Percentiles rank a stretch among this genome's conserved stretches.
These are phyloP conservation scores for Sebastes paucispinis DNA, from an alignment of 2,797 vertebrate species.

Conservation along the genomic window DNA sequence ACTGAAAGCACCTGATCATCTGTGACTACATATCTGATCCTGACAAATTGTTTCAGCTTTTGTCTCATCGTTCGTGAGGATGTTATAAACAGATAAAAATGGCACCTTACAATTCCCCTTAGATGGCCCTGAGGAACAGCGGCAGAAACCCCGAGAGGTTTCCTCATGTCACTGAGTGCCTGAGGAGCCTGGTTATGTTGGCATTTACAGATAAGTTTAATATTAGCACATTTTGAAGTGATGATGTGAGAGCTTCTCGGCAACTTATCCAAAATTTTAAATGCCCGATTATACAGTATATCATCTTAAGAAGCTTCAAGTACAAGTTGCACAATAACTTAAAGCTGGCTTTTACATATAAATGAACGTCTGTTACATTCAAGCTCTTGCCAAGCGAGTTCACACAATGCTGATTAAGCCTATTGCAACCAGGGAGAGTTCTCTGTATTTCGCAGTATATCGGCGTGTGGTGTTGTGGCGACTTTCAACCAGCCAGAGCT, in stretches of 20 bases:
- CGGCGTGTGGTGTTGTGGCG: background rate
- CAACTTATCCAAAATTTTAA: background rate
- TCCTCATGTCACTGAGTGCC: background rate
- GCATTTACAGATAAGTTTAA: background rate
- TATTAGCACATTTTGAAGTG: conserved; percentile 13
- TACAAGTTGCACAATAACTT: background rate
- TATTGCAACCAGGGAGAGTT: background rate
- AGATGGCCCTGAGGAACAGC: background rate
- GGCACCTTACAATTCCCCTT: background rate
- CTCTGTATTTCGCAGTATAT: background rate
- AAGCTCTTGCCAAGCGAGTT: background rate
- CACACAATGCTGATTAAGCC: background rate
- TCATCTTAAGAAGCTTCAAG: background rate
- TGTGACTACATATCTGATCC: background rate
- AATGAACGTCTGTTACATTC: background rate
- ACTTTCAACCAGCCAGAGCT: background rate
- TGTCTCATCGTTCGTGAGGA: background rate
- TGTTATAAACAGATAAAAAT: background rate
- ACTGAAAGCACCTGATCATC: background rate
- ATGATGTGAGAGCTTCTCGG: background rate
- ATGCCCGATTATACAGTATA: background rate
- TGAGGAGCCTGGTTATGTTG: conserved; percentile 1
- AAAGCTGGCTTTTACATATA: background rate
- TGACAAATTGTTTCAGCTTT: conserved; percentile 1
- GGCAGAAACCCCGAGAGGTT: conserved; percentile 18